These are phyloP conservation scores for Circaetus cinerascens DNA, from an alignment of 2,113 vertebrate species.

Conservation along the genomic window DNA sequence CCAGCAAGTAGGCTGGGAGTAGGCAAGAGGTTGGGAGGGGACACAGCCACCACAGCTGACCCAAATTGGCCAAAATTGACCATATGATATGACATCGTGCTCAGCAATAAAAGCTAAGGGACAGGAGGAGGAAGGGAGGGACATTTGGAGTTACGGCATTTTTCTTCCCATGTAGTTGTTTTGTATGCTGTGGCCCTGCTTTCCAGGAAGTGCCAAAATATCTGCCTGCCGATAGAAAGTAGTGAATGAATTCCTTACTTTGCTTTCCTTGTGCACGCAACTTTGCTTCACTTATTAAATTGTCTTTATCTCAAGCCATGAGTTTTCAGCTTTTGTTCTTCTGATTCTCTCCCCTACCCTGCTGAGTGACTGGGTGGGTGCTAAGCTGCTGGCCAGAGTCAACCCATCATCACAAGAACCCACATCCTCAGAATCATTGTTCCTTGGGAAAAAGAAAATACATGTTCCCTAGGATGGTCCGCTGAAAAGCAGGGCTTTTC, in stretches of 20 bases:
- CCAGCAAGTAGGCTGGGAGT: neutral
- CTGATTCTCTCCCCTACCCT: neutral
- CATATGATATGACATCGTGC: accelerated
- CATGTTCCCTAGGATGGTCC: neutral
- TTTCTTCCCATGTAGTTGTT: neutral
- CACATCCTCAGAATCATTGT: neutral
- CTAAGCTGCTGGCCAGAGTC: neutral
- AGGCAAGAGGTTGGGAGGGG: neutral
- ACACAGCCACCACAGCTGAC: neutral
- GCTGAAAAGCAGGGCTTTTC: neutral
- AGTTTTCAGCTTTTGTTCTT: neutral
- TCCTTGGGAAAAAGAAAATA: neutral
- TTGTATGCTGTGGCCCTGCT: neutral
- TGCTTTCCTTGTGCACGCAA: accelerated
- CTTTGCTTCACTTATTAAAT: neutral
- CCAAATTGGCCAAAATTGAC: neutral
- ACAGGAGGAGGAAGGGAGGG: neutral
- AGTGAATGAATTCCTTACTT: neutral
- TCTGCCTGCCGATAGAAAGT: neutral
- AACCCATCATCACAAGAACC: neutral
- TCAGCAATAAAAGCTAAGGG: neutral
- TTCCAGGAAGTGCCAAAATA: neutral
- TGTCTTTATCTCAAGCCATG: neutral
- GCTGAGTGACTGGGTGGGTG: accelerated
- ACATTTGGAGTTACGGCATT: accelerated